Conservation (phyloP, 2,888 invertebrate genomes). For the Hylaea fasciaria region DNA sequence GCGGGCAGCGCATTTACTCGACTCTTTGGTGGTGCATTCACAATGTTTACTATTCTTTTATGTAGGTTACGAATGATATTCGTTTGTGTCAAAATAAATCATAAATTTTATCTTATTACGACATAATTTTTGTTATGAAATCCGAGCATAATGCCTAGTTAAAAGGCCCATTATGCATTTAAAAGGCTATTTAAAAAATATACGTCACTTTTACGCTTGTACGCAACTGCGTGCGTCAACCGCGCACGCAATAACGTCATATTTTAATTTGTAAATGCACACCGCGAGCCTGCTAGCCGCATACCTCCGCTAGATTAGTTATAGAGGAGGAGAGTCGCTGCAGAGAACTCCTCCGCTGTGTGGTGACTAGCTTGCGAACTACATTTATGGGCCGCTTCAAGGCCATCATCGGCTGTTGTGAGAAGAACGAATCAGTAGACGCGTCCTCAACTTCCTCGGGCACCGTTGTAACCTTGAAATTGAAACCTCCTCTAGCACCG, state of each 20-base stretch:
- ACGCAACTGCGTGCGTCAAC: constrained; percentile 7
- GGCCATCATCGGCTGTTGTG: constrained; percentile 72
- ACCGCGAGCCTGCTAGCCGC: constrained; percentile 57
- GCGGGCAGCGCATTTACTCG: constrained; percentile 60
- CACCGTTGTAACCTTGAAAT: constrained; percentile 76
- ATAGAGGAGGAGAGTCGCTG: constrained; percentile 80
- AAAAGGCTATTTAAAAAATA: background rate
- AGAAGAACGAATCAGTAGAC: constrained; percentile 68
- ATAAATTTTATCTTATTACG: background rate
- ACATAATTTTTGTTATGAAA: background rate
- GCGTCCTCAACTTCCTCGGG: constrained; percentile 73
- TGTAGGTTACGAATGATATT: constrained; percentile 6
- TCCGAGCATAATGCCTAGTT: background rate
- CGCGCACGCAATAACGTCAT: constrained; percentile 7
- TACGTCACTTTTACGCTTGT: background rate
- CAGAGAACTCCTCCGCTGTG: constrained; percentile 78
- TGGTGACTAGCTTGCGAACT: constrained; percentile 81
- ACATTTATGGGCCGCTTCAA: constrained; percentile 78
- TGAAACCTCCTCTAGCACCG: constrained; percentile 60
- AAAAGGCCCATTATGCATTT: too few relatives aligned
- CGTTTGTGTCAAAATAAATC: background rate
- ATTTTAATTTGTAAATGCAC: constrained; percentile 61
- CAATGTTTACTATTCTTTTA: constrained; percentile 44
- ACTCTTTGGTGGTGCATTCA: constrained; percentile 69
- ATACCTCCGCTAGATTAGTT: constrained; percentile 83